Base-by-base conservation (phyloP, 2,113 vertebrate species). In the Rattus rattus region DNA sequence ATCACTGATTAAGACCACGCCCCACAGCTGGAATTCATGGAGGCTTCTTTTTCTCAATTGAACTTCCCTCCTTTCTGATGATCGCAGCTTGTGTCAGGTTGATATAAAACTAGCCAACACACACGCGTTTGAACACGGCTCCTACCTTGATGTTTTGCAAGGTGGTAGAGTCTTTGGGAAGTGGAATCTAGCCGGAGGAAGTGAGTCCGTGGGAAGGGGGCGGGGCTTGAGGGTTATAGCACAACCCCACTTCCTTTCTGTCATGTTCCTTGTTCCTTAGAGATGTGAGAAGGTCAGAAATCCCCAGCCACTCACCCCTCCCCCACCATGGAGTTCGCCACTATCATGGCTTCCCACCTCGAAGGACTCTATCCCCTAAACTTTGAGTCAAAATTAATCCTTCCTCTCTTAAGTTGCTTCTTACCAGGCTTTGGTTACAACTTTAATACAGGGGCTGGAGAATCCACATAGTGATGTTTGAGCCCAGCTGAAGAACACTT, bases 181-280 rank as follows among this genome's bases (percentile, higher is more conserved):
- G 87, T 59, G 24, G 49, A 39, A 11, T 16, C 47, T 28, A n/a
- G 30, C 52, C 30, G 36, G 69, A 56, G 14, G 52, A 59, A 43
- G n/a, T 75, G 16, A 56, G 14, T 43, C 36, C 7, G 69, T 43
- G 52, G 9, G 28, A n/a, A 20, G 14, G 28, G 24, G 33, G 14
- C 3, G 0, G 52, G 24, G 14, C 24, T 24, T 88, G 36, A 43
- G n/a, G 26, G 22, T 39, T 56, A 72, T 2, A 72, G 67, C 13
- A 7, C 4, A n/a, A 30, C 8, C 20, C 30, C 0, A 1, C 13
- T 5, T 56, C 67, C 33, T 30, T n/a, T 73, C 36, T 19, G 10
- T 43, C n/a, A 17, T 17, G 36, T 73, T 56, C 6, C 49, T 36
- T 17, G 36, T 73, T 56, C 6, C 49, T 36, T 16, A 36, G 19